Base-by-base conservation (phyloP, 2,888 invertebrate species). In the Chrysolina haemoptera region DNA sequence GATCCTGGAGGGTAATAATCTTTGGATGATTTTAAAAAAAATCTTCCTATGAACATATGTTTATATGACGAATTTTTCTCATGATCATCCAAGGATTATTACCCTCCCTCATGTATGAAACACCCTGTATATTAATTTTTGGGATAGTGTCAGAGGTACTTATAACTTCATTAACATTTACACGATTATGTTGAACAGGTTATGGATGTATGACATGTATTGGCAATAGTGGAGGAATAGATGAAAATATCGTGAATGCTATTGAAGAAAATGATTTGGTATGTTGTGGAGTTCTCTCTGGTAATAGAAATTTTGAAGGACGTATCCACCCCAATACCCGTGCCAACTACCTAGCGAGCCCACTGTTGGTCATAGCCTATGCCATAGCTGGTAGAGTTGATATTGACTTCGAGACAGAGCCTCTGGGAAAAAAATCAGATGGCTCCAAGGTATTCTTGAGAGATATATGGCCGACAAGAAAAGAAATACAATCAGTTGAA, bases 141-240 rank as follows among this genome's bases (percentile, higher is more conserved):
- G 27, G 27, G 5, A 27, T 27, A 27, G 2, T 27, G 27, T 27
- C 5, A 5, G 27, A 27, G 27, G 27, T 27, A 27, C 27, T 27
- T 3, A 27, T 27, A 27, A 27, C 5, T 27, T 27, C 27, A 27
- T 27, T 27, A 5, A 27, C 27, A 27, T 27, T 27, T 27, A 27
- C 9, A 43, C 12, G 43, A 43, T 43, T 43, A 43, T 53, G 16
- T 50, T 53, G 0, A 1, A 12, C 46, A 74, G 99, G 99, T n/a
- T 99, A 98, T 85, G 99, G 99, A 0, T 99, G 99, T 87, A 99
- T 98, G 98, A 99, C 99, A 0, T 99, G 99, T 86, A 99, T 99
- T 81, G 99, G 99, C 0, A 99, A 99, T 90, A 97, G 97, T 6
- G 99, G 99, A 0, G 98, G 98, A 0, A 91, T 99, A 0, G 95